Base-by-base conservation (phyloP, 2,888 invertebrate species). In the Hemistola chrysoprasaria region DNA sequence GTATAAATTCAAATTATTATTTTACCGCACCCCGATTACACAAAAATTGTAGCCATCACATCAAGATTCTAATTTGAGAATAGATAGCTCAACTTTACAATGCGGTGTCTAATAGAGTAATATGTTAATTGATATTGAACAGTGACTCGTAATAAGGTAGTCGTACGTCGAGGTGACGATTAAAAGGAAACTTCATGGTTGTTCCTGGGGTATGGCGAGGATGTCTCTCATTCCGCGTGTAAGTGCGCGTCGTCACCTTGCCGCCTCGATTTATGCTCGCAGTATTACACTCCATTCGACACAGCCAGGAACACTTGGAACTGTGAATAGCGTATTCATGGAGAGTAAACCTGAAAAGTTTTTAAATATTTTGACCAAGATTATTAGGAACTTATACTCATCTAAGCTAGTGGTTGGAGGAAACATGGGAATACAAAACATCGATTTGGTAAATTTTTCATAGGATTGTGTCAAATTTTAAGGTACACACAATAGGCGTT, bases 251-350 rank as follows among this genome's bases (percentile, higher is more conserved):
- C 83, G 84, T 85, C 84, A 84, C 79, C 57, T 74, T 71, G 76
- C 72, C 80, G 70, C 62, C 67, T 71, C 82, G 84, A 87, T 86
- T 87, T 87, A 87, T 85, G 78, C 69, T 67, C 72, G 63, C 78
- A 71, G 76, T 86, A 88, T 86, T 86, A 86, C 87, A 85, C 69
- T 81, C 79, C 71, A 86, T 87, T 88, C 86, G 85, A 88, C 87
- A 86, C 79, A 73, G 77, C 62, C 56, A 35, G 38, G 50, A n/a
- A n/a, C n/a, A 48, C 62, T 5, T 28, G 23, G 63, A 78, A 46
- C 44, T 59, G 57, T 9, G 65, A 78, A 78, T 45, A 11, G 10
- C 6, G 9, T 16, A 21, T 26, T 32, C 20, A 30, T 8, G 39
- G 38, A 42, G 34, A 36, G n/a, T n/a, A n/a, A n/a, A 27, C 32